phyloP scores from a whole-genome alignment of 2,888 invertebrate species.

The Polylopha cassiicola region DNA sequence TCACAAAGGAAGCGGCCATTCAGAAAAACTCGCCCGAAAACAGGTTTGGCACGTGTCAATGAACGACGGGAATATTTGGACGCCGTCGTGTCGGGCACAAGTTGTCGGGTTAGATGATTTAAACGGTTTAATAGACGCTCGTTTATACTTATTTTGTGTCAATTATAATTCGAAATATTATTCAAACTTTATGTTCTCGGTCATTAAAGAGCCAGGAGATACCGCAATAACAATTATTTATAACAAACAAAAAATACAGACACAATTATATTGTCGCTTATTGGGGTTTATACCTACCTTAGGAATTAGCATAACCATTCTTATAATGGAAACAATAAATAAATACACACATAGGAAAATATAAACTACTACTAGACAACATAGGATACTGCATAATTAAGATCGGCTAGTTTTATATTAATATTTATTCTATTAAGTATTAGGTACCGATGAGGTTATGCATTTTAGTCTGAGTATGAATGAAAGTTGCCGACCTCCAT shows the following conservation, averaged over 20 bases:
- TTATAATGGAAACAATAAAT: no score
- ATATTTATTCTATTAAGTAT: slow-evolving; percentile 7
- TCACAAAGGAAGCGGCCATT: slow-evolving; percentile 75
- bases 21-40: slow-evolving; percentile 71
- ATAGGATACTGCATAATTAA: no score
- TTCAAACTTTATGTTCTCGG: slow-evolving; percentile 30
- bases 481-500: slow-evolving; percentile 75
- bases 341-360: no score
- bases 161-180: slow-evolving; percentile 49
- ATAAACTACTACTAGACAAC: no score
- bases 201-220: slow-evolving; percentile 8
- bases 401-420: background rate
- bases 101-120: slow-evolving; percentile 64
- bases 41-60: slow-evolving; percentile 76
- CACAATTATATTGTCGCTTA: no score
- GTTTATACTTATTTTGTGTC: slow-evolving; percentile 54
- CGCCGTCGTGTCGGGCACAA: slow-evolving; percentile 48
- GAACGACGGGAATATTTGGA: slow-evolving; percentile 73
- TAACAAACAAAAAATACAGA: no score
- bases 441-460: slow-evolving; percentile 8
- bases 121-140: slow-evolving; percentile 62
- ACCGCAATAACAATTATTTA: background rate
- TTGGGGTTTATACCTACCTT: no score
- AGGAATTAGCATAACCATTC: no score
- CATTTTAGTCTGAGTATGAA: slow-evolving; percentile 45